phyloP scores from a whole-genome alignment of 2,888 invertebrate genomes.

The Nephrotoma guestfalica region DNA sequence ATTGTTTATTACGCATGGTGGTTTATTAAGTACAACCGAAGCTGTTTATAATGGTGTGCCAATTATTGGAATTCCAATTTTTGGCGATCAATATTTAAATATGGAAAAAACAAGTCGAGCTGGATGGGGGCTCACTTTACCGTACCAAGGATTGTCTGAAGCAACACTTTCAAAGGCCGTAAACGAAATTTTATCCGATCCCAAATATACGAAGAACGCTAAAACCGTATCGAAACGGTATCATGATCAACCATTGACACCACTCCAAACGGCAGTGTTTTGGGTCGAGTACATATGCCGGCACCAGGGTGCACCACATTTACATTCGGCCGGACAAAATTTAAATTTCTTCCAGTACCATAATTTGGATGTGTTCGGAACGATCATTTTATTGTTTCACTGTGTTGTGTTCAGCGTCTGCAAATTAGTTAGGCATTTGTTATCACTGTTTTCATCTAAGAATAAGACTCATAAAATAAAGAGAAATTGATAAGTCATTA shows the following conservation, averaged over 20 bases:
- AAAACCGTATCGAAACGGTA: slow-evolving; percentile 28
- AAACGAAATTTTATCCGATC: slow-evolving; percentile 12
- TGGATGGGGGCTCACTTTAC: slow-evolving; percentile 30
- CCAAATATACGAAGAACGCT: slow-evolving; percentile 17
- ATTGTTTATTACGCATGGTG: slow-evolving; percentile 35
- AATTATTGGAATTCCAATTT: slow-evolving; percentile 36
- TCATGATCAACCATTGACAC: slow-evolving; percentile 32
- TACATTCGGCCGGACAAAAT: slow-evolving; percentile 31
- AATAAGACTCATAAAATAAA: no score
- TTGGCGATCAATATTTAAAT: slow-evolving; percentile 37
- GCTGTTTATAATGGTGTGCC: slow-evolving; percentile 35
- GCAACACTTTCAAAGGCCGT: slow-evolving; percentile 19
- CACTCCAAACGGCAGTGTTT: slow-evolving; percentile 34
- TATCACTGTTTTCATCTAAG: no score
- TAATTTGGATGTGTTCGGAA: slow-evolving; percentile 29
- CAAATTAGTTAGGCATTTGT: no score
- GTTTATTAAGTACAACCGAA: slow-evolving; percentile 34
- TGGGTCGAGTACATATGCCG: slow-evolving; percentile 37
- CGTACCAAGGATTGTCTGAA: slow-evolving; percentile 23
- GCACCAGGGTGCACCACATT: slow-evolving; percentile 31
- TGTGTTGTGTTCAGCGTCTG: no score
- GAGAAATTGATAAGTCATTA: no score
- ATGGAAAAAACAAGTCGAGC: slow-evolving; percentile 29
- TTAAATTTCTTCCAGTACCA: slow-evolving; percentile 29
- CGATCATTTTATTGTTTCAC: no score